These are phyloP conservation scores for Mormoops blainvillei DNA, from an alignment of 2,113 vertebrate genomes.

Conservation along the genomic window DNA sequence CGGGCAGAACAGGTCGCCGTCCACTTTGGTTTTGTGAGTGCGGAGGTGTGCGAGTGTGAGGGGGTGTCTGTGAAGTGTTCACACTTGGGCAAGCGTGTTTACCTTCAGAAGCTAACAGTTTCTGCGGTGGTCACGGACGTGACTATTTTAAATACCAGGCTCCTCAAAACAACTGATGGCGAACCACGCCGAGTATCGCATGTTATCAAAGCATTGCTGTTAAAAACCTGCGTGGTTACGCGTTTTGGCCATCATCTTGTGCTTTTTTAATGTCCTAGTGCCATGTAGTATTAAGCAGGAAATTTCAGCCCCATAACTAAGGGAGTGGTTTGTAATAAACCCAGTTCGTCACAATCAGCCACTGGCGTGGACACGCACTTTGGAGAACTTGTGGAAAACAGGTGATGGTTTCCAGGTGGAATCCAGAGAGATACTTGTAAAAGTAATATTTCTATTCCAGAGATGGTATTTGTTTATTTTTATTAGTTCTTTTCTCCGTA, in stretches of 20 bases:
- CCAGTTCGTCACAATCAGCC: too few relatives aligned
- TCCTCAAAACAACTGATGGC: background rate
- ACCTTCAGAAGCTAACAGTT: background rate
- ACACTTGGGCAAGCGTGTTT: background rate
- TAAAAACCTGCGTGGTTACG: background rate
- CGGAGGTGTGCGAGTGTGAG: background rate
- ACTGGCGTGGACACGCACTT: fast-evolving
- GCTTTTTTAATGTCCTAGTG: background rate
- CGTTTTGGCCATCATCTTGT: background rate
- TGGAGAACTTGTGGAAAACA: background rate
- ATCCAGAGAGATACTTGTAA: background rate
- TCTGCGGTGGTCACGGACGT: background rate
- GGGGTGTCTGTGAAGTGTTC: background rate
- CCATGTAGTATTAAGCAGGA: background rate
- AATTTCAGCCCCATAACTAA: background rate
- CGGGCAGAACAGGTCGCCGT: too few relatives aligned
- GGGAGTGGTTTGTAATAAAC: background rate
- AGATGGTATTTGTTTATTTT: background rate
- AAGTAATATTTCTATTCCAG: background rate
- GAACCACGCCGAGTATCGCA: fast-evolving
- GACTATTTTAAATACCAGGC: background rate
- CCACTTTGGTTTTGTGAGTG: background rate
- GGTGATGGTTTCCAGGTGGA: background rate
- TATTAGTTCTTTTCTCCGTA: background rate
- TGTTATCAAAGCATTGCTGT: background rate